Evolutionary conservation across 1,140 invertebrate species (phyloP).

Genomic region (Triops longicaudatus): DNA sequence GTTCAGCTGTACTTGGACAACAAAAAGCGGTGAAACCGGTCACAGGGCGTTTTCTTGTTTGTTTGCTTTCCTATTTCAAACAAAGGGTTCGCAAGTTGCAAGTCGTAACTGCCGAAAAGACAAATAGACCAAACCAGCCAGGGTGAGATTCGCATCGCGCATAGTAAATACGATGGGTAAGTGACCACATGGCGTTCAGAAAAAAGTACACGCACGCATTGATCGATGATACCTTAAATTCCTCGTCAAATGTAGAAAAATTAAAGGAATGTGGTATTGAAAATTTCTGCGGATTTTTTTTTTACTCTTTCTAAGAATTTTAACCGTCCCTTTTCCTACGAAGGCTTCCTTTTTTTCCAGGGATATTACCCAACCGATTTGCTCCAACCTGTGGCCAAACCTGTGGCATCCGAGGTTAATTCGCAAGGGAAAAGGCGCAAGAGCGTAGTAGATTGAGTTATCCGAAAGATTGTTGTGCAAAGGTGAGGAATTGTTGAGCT

Average conservation of each 20-base stretch:
- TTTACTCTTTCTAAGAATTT: no score
- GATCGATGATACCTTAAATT: no score
- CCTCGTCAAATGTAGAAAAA: no score
- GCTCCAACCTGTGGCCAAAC: background rate
- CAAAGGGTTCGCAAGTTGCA: background rate
- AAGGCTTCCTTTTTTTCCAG: background rate
- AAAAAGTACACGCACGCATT: background rate
- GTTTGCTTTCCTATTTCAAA: background rate
- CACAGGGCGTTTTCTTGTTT: background rate
- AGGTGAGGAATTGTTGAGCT: background rate
- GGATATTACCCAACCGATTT: background rate
- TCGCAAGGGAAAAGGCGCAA: background rate
- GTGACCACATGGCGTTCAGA: background rate
- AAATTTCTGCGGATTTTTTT: no score
- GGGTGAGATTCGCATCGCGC: background rate
- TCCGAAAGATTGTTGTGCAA: background rate
- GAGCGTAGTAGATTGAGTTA: background rate
- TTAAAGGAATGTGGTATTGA: no score
- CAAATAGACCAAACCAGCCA: background rate
- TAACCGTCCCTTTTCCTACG: background rate
- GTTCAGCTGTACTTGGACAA: background rate
- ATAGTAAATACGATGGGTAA: background rate
- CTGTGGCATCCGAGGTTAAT: background rate
- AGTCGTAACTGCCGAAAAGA: constrained; percentile 6
- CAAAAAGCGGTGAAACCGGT: background rate